Base-by-base conservation (phyloP, 2,113 vertebrate genomes). In the Bostrychus sinensis region DNA sequence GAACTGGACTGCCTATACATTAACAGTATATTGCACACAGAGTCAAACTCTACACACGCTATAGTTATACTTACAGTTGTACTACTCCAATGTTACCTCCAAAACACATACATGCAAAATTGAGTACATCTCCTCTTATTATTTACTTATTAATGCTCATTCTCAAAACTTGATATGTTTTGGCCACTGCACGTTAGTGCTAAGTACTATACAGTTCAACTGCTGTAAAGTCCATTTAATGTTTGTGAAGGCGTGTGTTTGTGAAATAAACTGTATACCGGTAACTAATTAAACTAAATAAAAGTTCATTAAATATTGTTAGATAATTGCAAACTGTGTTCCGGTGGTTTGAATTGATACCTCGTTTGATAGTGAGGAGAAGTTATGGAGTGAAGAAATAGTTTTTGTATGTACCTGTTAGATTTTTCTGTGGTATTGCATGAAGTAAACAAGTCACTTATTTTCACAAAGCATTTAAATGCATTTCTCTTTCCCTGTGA, bases 241-340 rank as follows among this genome's bases (percentile, higher is more conserved):
- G 89, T 92, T 89, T 88, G 90, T 93, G 91, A 89, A 91, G 89
- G 84, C 88, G 84, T 88, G 84, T 91, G 90, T 92, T 88, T 72
- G 91, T 93, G 91, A 88, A 83, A 90, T 91, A 80, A 92, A 90
- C 89, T 93, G 91, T 92, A 92, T 88, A 90, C 90, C 92, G 90
- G 89, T 91, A 89, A 88, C 90, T 90, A 88, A 88, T 90, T 88
- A 89, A 90, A 88, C 82, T 86, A 82, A 90, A 88, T 89, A 88
- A 89, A 89, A 88, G 79, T 77, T 84, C 86, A 90, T 92, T 88
- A 90, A 91, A 88, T 84, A 87, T 91, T 89, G 87, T 89, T 91
- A 86, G 86, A 85, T 90, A 88, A 86, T 61, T 78, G 62, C 51
- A 56, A 73, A 55, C 42, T 66, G 63, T 85, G 71, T 77, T 63